phyloP scores from a whole-genome alignment of 1,140 invertebrate genomes.

The Pseudomyrmex dendroicus region DNA sequence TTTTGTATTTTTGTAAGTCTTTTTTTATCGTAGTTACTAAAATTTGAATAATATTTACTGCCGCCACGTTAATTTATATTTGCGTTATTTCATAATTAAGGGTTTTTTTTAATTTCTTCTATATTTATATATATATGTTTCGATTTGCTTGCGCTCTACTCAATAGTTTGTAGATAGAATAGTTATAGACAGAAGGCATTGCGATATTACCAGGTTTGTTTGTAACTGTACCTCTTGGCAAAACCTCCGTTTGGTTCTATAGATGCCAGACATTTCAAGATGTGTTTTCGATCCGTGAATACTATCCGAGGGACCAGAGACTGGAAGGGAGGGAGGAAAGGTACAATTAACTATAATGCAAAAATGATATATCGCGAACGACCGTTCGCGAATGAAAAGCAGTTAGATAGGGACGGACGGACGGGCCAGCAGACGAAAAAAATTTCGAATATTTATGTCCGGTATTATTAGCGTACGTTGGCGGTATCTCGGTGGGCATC shows the following conservation, averaged over 20 bases:
- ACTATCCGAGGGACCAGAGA: not conserved
- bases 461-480: conserved; percentile 84
- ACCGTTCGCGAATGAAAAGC: conserved; percentile 21
- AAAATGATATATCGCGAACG: conserved; percentile 51
- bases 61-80: not conserved
- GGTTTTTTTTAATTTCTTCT: not conserved
- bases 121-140: not conserved
- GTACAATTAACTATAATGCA: conserved; percentile 51
- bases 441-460: conserved; percentile 84
- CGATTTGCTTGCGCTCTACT: not conserved
- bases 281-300: not conserved
- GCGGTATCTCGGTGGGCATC: conserved; percentile 84
- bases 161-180: not conserved
- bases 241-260: not conserved
- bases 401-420: conserved; percentile 33
- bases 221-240: conserved; percentile 10
- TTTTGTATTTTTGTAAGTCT: not conserved
- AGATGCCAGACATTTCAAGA: not conserved
- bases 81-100: not conserved
- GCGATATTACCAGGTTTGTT: not conserved
- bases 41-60: not conserved
- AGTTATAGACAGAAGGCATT: not conserved
- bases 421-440: conserved; percentile 77
- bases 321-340: conserved; percentile 8
- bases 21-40: not conserved